phyloP scores from a whole-genome alignment of 2,113 vertebrate species.

The Rhodinocichla rosea region DNA sequence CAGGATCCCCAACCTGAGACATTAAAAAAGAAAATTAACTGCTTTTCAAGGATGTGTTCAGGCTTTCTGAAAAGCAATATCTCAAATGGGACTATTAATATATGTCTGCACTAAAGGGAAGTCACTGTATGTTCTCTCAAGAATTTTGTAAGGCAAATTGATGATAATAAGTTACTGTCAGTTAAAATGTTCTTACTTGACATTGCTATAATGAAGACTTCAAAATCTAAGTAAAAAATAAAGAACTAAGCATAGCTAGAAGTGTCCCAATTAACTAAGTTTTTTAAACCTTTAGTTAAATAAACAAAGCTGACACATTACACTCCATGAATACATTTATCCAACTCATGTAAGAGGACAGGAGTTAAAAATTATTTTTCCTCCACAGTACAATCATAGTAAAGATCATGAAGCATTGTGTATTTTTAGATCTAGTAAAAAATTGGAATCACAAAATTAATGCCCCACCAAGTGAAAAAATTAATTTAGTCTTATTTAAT shows the following conservation, averaged over 20 bases:
- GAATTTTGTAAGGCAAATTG: neutral
- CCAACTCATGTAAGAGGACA: neutral
- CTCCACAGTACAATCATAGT: neutral
- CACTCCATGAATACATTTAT: neutral
- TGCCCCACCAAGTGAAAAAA: neutral
- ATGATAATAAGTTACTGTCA: neutral
- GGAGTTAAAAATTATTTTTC: neutral
- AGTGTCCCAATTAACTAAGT: neutral
- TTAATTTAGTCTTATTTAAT: neutral
- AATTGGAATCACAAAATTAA: neutral
- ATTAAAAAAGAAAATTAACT: neutral
- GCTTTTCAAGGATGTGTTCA: neutral
- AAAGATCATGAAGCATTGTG: neutral
- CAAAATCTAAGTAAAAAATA: neutral
- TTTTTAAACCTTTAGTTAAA: conserved; percentile 34
- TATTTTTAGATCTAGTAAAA: neutral
- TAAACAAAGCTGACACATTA: neutral
- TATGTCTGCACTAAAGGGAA: neutral
- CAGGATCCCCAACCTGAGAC: neutral
- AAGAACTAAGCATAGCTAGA: conserved; percentile 13
- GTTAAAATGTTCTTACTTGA: neutral
- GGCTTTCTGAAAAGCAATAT: neutral
- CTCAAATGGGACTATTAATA: neutral
- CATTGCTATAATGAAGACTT: neutral
- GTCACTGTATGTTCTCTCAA: neutral